A percentile compares a stretch with the other conserved stretches of the same genome.
phyloP scores from a whole-genome alignment of 64 coral and sea anemone species.

The Stichodactyla helianthus region DNA sequence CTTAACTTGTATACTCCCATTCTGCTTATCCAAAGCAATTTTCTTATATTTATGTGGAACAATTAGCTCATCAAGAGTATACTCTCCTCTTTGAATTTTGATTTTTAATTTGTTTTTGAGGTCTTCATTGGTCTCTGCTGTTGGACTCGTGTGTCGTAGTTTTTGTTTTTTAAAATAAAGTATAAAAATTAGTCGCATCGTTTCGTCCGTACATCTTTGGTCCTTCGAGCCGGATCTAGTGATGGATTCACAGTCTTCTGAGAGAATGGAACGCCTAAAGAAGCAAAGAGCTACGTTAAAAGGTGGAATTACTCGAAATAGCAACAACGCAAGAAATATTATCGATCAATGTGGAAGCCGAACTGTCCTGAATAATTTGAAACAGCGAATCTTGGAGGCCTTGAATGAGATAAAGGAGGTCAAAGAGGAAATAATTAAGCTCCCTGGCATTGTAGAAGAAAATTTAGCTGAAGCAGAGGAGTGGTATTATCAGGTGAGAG shows the following conservation, averaged over 20 bases:
- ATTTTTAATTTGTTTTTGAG: too few relatives aligned
- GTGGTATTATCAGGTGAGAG: background rate
- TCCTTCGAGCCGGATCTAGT: conserved; percentile 9
- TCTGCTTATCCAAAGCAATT: too few relatives aligned
- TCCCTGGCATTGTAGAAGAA: background rate
- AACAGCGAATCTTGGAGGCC: background rate
- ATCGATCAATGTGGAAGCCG: background rate
- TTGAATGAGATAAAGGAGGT: background rate
- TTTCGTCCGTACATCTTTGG: background rate
- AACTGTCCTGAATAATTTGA: conserved; percentile 13
- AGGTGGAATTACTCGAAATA: conserved; percentile 12
- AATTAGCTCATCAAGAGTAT: too few relatives aligned
- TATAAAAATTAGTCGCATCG: too few relatives aligned
- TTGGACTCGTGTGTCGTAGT: too few relatives aligned
- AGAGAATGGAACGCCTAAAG: background rate
- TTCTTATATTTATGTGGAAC: too few relatives aligned
- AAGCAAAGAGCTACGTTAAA: conserved; percentile 5
- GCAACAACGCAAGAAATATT: background rate
- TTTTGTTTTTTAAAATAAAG: background rate
- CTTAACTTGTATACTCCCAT: too few relatives aligned
- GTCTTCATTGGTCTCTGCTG: too few relatives aligned
- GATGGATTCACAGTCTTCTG: background rate
- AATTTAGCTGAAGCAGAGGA: background rate
- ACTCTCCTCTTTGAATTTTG: too few relatives aligned
- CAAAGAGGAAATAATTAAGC: background rate